Conservation (phyloP, 2,888 invertebrate species). For the Brenthis daphne region DNA sequence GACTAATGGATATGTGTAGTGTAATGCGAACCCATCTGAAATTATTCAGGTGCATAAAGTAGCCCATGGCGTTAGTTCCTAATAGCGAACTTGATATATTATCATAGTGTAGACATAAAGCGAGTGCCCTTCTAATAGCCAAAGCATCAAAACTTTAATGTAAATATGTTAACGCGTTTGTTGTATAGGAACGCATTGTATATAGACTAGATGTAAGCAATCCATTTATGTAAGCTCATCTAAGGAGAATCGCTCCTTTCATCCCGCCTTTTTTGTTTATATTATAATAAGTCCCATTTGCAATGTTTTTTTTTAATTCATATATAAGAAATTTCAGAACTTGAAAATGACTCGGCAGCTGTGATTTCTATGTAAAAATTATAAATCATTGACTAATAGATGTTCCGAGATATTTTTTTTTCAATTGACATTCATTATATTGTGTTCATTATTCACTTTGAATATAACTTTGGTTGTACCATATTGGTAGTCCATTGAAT, state of each 20-base stretch:
- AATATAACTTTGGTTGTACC: conserved; percentile 42
- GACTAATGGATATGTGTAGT: not conserved
- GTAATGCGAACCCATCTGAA: not conserved
- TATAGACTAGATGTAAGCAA: conserved; percentile 44
- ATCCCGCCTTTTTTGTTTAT: conserved; percentile 42
- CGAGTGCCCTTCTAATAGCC: conserved; percentile 73
- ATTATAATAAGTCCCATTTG: conserved; percentile 14
- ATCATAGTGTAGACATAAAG: conserved; percentile 43
- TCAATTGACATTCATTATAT: conserved; percentile 20
- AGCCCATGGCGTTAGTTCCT: conserved; percentile 53
- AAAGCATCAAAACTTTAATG: conserved; percentile 79
- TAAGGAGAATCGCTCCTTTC: conserved; percentile 37
- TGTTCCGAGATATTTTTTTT: not conserved
- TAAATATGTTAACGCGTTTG: conserved; percentile 55
- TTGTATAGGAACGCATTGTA: conserved; percentile 40
- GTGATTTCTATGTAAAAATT: too few species aligned
- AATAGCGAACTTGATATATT: conserved; percentile 52
- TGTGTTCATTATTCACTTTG: conserved; percentile 45
- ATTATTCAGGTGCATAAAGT: conserved; percentile 29
- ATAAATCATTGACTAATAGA: not conserved
- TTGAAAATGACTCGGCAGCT: not conserved
- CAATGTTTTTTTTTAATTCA: not conserved
- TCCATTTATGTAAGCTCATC: conserved; percentile 41
- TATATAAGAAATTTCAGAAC: not conserved
- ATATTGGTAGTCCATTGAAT: conserved; percentile 44